Evolutionary conservation across 2,113 vertebrate species (phyloP).

Genomic region (Pristiophorus japonicus): DNA sequence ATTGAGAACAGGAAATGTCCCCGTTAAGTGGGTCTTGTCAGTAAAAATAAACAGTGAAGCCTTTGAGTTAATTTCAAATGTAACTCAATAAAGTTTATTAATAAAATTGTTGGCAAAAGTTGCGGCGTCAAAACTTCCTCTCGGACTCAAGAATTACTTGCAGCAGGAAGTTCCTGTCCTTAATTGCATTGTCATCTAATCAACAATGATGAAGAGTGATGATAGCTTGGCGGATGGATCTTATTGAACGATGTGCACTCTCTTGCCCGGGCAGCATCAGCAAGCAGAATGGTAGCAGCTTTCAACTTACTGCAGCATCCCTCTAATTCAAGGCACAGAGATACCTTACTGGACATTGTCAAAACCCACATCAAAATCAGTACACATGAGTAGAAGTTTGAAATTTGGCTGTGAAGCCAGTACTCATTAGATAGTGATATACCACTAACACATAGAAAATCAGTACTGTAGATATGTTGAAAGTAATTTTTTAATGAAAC

Average conservation of each 20-base stretch:
- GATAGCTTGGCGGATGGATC: background rate
- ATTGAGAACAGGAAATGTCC: background rate
- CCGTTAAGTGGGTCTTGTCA: background rate
- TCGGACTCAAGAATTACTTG: background rate
- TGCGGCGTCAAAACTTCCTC: background rate
- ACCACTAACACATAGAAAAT: background rate
- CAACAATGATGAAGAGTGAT: background rate
- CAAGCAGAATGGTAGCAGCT: background rate
- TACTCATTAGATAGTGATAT: background rate
- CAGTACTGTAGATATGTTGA: background rate
- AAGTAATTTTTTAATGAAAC: no score
- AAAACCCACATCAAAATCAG: background rate
- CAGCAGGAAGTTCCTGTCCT: background rate
- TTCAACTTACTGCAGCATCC: background rate
- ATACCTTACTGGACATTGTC: background rate
- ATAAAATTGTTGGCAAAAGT: conserved; percentile 16
- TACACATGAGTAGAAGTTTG: background rate
- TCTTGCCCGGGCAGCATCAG: background rate
- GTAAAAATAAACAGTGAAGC: background rate
- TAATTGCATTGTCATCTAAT: background rate
- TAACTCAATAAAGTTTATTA: background rate
- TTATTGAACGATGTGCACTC: background rate
- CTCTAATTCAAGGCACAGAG: background rate
- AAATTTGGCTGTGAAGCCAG: background rate
- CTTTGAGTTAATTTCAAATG: background rate